Conservation (phyloP, 2,888 invertebrate species). For the Rhabditoides inermis region DNA sequence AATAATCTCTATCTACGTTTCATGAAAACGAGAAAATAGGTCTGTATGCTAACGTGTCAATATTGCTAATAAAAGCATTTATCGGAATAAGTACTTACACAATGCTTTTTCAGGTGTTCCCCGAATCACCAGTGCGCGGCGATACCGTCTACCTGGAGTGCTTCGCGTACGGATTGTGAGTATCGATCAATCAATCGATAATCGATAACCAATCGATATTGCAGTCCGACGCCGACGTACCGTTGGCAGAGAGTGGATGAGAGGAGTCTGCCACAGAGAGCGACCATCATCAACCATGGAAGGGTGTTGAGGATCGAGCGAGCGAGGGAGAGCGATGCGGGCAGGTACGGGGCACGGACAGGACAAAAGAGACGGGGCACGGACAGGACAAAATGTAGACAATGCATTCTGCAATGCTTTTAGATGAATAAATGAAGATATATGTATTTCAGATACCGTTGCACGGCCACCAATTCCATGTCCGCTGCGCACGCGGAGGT, state of each 20-base stretch:
- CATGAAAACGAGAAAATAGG: no score
- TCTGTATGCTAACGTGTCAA: no score
- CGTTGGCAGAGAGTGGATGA: slow-evolving; percentile 46
- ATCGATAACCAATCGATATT: no score
- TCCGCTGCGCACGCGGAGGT: neutral
- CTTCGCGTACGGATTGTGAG: slow-evolving; percentile 50
- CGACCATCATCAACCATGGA: slow-evolving; percentile 36
- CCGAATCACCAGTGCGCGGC: slow-evolving; percentile 40
- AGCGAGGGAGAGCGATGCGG: slow-evolving; percentile 19
- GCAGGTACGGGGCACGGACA: neutral
- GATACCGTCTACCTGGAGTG: slow-evolving; percentile 48
- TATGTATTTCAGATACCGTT: no score
- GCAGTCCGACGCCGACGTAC: slow-evolving; percentile 43
- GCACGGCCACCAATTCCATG: no score
- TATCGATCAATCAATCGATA: neutral
- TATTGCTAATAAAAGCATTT: no score
- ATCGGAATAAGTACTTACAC: no score
- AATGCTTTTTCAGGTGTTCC: slow-evolving; percentile 29
- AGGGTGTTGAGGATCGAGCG: slow-evolving; percentile 45
- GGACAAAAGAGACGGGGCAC: neutral
- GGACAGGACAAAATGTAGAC: slow-evolving; percentile 13
- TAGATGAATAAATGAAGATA: no score
- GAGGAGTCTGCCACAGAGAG: slow-evolving; percentile 24
- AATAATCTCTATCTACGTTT: no score
- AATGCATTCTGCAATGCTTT: no score